Conservation (phyloP, 2,888 invertebrate genomes). For the Euplexia lucipara region DNA sequence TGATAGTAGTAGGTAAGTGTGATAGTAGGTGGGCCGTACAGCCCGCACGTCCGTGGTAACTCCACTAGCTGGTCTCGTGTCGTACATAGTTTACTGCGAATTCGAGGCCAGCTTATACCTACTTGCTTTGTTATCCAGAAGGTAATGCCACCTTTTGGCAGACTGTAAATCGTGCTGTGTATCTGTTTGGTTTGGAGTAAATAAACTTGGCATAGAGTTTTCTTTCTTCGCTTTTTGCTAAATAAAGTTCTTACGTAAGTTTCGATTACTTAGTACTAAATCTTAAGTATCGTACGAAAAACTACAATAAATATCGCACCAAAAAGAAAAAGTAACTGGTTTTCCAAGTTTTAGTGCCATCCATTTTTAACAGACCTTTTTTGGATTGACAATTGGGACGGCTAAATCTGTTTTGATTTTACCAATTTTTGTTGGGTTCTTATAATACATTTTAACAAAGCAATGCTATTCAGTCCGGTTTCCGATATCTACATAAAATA, state of each 20-base stretch:
- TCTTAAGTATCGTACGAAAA: neutral
- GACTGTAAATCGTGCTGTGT: neutral
- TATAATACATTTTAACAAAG: neutral
- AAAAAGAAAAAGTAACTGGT: neutral
- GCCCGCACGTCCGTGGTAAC: no score
- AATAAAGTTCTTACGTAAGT: no score
- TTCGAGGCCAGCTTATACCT: no score
- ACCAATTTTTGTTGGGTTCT: neutral
- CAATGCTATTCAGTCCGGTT: neutral
- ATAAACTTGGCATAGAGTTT: no score
- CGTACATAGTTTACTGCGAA: no score
- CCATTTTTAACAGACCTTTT: neutral
- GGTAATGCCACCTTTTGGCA: neutral
- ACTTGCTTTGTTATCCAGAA: no score
- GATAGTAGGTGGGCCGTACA: no score
- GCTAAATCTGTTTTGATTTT: neutral
- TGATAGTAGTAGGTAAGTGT: no score
- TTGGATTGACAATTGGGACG: neutral
- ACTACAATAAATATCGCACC: neutral
- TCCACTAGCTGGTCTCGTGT: no score
- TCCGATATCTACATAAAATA: no score
- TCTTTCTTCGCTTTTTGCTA: no score
- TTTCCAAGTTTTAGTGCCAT: neutral
- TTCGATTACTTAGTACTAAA: slow-evolving; percentile 1
- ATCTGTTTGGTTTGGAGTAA: neutral